Evolutionary conservation across 2,113 vertebrate species (phyloP).

Genomic region (Eudyptes chrysolophus): DNA sequence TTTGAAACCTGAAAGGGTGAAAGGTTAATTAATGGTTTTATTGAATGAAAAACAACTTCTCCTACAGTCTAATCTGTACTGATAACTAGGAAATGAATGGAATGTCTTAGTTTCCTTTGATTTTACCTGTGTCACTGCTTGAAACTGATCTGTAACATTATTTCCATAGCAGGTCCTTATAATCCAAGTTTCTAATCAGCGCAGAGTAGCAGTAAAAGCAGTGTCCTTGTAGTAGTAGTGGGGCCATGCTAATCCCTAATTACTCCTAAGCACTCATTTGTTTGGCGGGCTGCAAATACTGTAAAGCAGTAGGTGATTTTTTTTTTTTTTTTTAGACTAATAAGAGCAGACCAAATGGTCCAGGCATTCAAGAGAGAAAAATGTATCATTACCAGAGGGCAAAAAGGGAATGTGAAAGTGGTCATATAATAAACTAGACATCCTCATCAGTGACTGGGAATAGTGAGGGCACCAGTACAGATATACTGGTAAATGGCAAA

Average conservation of each 20-base stretch:
- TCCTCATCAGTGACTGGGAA: not conserved
- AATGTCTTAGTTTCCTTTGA: not conserved
- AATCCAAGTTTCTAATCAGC: not conserved
- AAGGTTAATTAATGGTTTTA: not conserved
- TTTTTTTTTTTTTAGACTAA: not conserved
- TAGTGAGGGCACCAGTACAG: not conserved
- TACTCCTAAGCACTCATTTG: not conserved
- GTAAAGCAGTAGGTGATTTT: not conserved
- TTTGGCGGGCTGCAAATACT: not conserved
- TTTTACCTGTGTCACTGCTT: not conserved
- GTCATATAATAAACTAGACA: not conserved
- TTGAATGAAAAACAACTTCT: not conserved
- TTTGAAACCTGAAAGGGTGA: not conserved
- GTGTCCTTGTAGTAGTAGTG: not conserved
- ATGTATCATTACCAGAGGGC: not conserved
- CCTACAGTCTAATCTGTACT: not conserved
- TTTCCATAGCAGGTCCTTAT: not conserved
- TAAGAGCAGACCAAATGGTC: not conserved
- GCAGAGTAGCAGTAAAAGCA: not conserved
- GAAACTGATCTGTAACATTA: not conserved
- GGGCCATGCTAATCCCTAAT: not conserved
- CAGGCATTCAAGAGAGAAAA: not conserved
- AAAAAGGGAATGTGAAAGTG: not conserved
- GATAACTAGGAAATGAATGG: not conserved
- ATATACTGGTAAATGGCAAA: not conserved